phyloP scores from a whole-genome alignment of 2,888 invertebrate species.

The Meandrusa payeni region DNA sequence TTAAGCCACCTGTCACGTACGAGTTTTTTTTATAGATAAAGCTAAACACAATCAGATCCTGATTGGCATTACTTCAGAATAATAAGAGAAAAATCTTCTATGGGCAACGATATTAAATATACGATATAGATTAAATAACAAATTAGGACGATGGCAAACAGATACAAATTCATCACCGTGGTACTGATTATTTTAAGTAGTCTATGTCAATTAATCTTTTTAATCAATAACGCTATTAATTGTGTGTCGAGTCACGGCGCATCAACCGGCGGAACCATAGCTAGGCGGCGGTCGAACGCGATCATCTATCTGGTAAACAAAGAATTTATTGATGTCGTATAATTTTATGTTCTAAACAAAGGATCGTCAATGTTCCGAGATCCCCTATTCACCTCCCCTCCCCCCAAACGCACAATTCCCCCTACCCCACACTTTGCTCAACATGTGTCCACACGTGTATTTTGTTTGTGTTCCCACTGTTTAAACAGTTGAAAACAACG shows the following conservation, averaged over 20 bases:
- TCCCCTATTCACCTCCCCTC: slow-evolving; percentile 29
- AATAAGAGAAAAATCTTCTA: too few species aligned
- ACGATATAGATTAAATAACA: too few species aligned
- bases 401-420: slow-evolving; percentile 45
- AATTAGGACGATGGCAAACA: too few species aligned
- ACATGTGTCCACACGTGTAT: slow-evolving; percentile 67
- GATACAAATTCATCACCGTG: too few species aligned
- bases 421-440: slow-evolving; percentile 56
- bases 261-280: slow-evolving; percentile 38
- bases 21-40: slow-evolving; percentile 10
- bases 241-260: slow-evolving; percentile 42
- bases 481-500: slow-evolving; percentile 45
- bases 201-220: not conserved
- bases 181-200: slow-evolving; percentile 1
- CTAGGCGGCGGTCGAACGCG: slow-evolving; percentile 49
- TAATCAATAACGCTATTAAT: slow-evolving; percentile 19
- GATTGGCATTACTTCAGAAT: not conserved
- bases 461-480: slow-evolving; percentile 69
- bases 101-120: too few species aligned
- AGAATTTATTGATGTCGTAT: slow-evolving; percentile 78
- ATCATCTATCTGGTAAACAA: slow-evolving; percentile 74
- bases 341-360: slow-evolving; percentile 80
- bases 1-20: slow-evolving; percentile 50
- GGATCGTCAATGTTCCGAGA: slow-evolving; percentile 51
- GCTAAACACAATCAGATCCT: not conserved